Evolutionary conservation across 2,797 vertebrate species (phyloP), one percentile per base, ranked within the genome.

Genomic region (Gobionotothen gibberifrons): DNA sequence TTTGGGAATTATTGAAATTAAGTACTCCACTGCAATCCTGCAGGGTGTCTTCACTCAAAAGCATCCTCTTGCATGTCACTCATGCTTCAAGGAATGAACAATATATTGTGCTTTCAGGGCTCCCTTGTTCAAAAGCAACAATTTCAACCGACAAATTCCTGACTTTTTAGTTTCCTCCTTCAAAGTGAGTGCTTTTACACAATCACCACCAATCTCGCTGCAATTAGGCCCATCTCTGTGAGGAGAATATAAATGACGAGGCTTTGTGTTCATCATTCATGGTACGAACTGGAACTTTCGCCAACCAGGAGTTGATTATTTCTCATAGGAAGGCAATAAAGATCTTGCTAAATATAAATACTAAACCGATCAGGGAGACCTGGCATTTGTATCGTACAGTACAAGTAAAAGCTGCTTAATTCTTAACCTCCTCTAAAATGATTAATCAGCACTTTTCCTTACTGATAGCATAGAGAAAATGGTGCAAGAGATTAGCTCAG

Each of bases 401-500:
- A 32, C 15, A 48, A 19, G 42, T 26, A 49, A 57, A 79, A 81
- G 59, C 65, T 55, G 60, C 52, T 81, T 82, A 69, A 69, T 68
- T 65, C 59, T 10, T 21, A 57, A 61, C 53, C 26, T 29, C 39
- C 42, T 74, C 14, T 47, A 26, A 79, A 83, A 79, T 69, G 1
- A 83, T 52, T 76, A 76, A 74, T 81, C 64, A 78, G 79, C 78
- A 79, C 54, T 70, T 81, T 88, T 58, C 9, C 64, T 42, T 26
- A 76, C 49, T 64, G 74, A 76, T 69, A 32, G 56, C 54, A 56
- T 74, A 46, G 46, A 32, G 62, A 82, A 67, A 71, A 76, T 13
- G 21, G 49, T 58, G 58, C 65, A 78, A 70, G 69, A 84, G 76
- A 83, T 90, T 84, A 89, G 62, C 72, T 81, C 1, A 47, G 81